Percentiles rank a stretch among this genome's conserved stretches.
Evolutionary conservation across 2,797 vertebrate species (phyloP).

Genomic region (Sebastes vulpes): DNA sequence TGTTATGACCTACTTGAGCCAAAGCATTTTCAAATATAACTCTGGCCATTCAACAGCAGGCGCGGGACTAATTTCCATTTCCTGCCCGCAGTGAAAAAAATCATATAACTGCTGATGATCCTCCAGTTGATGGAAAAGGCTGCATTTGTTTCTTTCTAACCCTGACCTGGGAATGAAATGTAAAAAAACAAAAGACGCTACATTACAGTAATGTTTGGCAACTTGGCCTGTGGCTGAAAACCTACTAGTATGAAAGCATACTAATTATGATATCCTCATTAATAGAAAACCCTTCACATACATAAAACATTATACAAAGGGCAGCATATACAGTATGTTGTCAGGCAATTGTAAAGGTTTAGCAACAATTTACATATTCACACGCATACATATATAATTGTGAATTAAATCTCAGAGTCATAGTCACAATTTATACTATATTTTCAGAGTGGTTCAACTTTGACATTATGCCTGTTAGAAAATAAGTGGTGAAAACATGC

Average conservation of each 20-base stretch:
- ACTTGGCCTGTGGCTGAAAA: neutral
- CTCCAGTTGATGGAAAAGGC: constrained; percentile 45
- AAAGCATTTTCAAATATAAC: constrained; percentile 70
- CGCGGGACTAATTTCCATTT: constrained; percentile 67
- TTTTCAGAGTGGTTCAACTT: neutral
- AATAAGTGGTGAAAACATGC: neutral
- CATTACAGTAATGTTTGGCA: neutral
- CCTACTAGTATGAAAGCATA: neutral
- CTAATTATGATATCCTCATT: neutral
- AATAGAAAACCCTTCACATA: neutral
- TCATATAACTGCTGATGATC: constrained; percentile 43
- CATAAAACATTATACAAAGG: neutral
- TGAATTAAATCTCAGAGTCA: neutral
- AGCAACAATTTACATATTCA: neutral
- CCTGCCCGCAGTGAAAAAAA: constrained; percentile 46
- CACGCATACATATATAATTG: neutral
- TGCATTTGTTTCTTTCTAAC: constrained; percentile 28
- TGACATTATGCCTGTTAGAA: neutral
- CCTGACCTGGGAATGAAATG: constrained; percentile 22
- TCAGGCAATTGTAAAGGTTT: too few relatives aligned
- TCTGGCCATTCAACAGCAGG: constrained; percentile 51
- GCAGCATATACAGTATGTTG: too few relatives aligned
- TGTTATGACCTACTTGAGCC: constrained; percentile 66
- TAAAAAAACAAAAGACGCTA: neutral
- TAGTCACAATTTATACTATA: neutral